Evolutionary conservation across 2,888 invertebrate genomes (phyloP), one percentile per base, ranked within the genome.

Genomic region (Periphyllus acericola): DNA sequence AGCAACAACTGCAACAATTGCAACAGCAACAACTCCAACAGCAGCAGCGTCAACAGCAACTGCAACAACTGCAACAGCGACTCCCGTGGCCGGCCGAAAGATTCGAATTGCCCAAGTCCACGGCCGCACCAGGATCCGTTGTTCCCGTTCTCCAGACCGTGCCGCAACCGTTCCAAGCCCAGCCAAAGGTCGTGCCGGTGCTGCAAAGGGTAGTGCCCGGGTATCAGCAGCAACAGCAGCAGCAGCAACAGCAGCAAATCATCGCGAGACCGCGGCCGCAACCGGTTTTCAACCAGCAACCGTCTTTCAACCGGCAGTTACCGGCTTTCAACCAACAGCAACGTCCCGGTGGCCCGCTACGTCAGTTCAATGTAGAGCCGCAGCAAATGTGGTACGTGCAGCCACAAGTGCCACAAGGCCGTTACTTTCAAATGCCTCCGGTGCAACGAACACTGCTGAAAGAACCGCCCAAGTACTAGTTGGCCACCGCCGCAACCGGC

Each of bases 361-460:
- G 85, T 11, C 81, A 80, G 19, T 71, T 87, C 60, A 75, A 17
- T 46, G 19, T 81, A 1, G 87, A 87, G 4, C 87, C 87, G 3
- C 87, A 87, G 3, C 74, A 60, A 21, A 40, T 87, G 74, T 81
- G 72, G 87, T 80, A 80, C 74, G 11, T 87, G 34, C 55, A 40
- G 40, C 86, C 87, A 32, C 34, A 85, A 3, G 40, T 34, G 17
- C 87, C n/a, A 6, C 86, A 79, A 78, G 72, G 74, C 6, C 87
- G 79, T 11, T 81, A 74, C 60, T 87, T 87, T 5, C 87, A 72
- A 34, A 55, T 60, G 52, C 74, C 81, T 19, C 32, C n/a, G 3
- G 34, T 46, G 25, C 66, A 55, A n/a, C 72, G 80, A 9, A 46
- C 80, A 25, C 6, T 81, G 8, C 14, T 14, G 46, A 46, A 46